Evolutionary conservation across 2,888 invertebrate genomes (phyloP).

Genomic region (Stenoptilia bipunctidactyla): DNA sequence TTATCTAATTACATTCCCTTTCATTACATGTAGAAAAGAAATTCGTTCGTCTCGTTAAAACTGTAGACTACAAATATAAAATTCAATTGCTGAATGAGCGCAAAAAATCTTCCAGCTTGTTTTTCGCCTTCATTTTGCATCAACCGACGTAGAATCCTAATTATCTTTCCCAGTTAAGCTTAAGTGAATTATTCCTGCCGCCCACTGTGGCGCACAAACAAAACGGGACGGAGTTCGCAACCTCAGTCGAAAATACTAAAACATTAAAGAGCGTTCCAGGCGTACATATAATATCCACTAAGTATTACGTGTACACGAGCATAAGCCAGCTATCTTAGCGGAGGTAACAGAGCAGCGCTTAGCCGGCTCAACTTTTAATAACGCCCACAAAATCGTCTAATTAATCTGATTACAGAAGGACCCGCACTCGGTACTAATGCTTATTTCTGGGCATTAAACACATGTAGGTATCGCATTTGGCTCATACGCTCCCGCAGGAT

Average conservation of each 20-base stretch:
- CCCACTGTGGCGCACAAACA: constrained; percentile 67
- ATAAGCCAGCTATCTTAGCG: constrained; percentile 62
- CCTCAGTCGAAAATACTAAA: constrained; percentile 69
- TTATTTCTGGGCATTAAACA: constrained; percentile 53
- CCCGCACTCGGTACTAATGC: constrained; percentile 54
- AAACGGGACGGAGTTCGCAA: constrained; percentile 63
- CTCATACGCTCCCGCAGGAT: constrained; percentile 47
- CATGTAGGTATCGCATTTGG: constrained; percentile 38
- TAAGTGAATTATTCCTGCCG: constrained; percentile 69
- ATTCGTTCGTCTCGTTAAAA: constrained; percentile 57
- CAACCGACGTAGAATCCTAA: constrained; percentile 68
- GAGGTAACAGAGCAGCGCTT: constrained; percentile 49
- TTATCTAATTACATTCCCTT: constrained; percentile 14
- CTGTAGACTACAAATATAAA: constrained; percentile 63
- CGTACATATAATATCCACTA: constrained; percentile 56
- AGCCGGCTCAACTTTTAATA: constrained; percentile 67
- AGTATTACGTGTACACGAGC: constrained; percentile 51
- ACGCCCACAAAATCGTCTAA: constrained; percentile 64
- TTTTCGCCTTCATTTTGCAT: constrained; percentile 69
- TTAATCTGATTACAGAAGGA: constrained; percentile 62
- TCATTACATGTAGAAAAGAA: constrained; percentile 45
- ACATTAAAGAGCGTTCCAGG: constrained; percentile 64
- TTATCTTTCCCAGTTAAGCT: constrained; percentile 71
- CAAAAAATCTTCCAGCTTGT: constrained; percentile 63
- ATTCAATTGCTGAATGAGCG: constrained; percentile 68